Evolutionary conservation across 2,888 invertebrate species (phyloP), one percentile per base, ranked within the genome.

Genomic region (Cryptocephalus moraei): DNA sequence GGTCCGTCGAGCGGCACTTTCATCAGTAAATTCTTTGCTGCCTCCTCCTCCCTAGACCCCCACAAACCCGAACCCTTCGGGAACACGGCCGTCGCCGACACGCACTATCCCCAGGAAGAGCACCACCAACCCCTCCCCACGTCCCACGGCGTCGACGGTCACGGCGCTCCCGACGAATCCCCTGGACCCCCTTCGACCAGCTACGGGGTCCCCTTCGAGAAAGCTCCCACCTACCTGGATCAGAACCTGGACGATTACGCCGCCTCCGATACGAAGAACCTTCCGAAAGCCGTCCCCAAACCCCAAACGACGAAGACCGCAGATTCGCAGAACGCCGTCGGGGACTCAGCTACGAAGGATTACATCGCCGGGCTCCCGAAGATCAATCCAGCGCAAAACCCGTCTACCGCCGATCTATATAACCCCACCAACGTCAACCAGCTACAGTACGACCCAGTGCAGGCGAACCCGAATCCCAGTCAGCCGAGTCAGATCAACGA

Each of bases 1-100:
- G 22, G 56, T 32, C 62, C 63, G 9, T 51, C 55, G 39, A 13
- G 13, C 31, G 43, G 34, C 9, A 43, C 33, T 14, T 14, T 43
- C 10, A 11, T 43, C 9, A 31, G 33, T 12, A 43, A 43, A 32
- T 34, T 43, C 22, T 43, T 43, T 22, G 12, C 11, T 3, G 33
- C 43, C 12, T 43, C 43, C 8, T 43, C 36, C 1, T 43, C 43
- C 36, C 32, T 34, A 1, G 36, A 43, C 22, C 43, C 43, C 31
- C 13, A 32, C 9, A 33, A 43, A 34, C 43, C 43, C 14, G 9
- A 33, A 11, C 43, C 31, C 8, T 43, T 34, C 32, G 43, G 43
- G 8, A 11, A 43, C 14, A 43, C 43, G n/a, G 33, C 43, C 8
- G 4, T 2, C 12, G 36, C 11, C 4, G 36, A 36, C 11, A 11